Evolutionary conservation across 2,888 invertebrate genomes (phyloP).

Genomic region (Troilus luridus): DNA sequence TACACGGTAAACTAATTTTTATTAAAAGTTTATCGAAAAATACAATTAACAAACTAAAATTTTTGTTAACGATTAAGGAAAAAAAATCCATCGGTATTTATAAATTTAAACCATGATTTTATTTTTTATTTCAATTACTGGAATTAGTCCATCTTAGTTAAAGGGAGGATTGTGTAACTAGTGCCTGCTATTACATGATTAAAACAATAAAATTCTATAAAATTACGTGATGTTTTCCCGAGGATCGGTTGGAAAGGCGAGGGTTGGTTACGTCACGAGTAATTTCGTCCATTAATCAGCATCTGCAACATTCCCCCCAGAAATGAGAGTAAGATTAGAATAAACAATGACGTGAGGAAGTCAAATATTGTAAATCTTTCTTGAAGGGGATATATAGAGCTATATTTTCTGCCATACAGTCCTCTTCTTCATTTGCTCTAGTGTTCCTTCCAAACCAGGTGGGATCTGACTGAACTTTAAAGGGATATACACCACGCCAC

Average conservation of each 20-base stretch:
- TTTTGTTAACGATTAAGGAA: too few relatives aligned
- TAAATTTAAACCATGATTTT: neutral
- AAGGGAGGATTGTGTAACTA: neutral
- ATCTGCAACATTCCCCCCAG: constrained; percentile 21
- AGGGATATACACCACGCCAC: constrained; percentile 19
- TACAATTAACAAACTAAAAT: too few relatives aligned
- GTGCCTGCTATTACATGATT: neutral
- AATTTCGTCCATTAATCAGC: neutral
- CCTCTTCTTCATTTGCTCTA: neutral
- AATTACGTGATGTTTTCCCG: constrained; percentile 10
- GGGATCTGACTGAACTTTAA: neutral
- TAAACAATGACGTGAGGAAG: constrained; percentile 25
- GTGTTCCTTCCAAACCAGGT: constrained; percentile 3
- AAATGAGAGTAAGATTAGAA: neutral
- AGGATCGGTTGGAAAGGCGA: neutral
- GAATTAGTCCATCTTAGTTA: neutral
- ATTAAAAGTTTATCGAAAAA: too few relatives aligned
- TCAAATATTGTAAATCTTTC: neutral
- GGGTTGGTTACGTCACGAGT: neutral
- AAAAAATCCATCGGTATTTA: neutral
- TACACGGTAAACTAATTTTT: too few relatives aligned
- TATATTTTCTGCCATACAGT: neutral
- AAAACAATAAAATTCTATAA: neutral
- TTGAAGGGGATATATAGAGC: neutral
- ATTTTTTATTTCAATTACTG: neutral